These are phyloP conservation scores for Gymnoscelis rufifasciata DNA, from an alignment of 2,888 invertebrate species.

Conservation along the genomic window DNA sequence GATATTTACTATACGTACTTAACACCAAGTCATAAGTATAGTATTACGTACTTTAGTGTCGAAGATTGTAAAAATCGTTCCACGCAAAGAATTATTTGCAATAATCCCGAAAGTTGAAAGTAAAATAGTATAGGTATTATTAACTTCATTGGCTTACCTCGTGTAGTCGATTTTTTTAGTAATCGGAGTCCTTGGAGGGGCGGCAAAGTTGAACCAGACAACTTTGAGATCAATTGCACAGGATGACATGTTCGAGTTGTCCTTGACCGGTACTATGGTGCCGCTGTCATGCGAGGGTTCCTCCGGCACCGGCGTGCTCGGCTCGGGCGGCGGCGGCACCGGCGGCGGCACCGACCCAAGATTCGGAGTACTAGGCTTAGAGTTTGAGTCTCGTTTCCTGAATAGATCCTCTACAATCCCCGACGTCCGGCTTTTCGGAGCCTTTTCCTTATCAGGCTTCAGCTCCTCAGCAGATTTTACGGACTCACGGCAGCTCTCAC, in stretches of 20 bases:
- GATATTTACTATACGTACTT: no score
- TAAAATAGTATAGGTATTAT: no score
- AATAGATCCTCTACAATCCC: slow-evolving; percentile 68
- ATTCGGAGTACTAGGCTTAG: slow-evolving; percentile 80
- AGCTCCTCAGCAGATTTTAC: slow-evolving; percentile 71
- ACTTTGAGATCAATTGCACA: slow-evolving; percentile 93
- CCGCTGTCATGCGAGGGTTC: slow-evolving; percentile 60
- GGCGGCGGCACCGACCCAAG: slow-evolving; percentile 63
- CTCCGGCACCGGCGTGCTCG: slow-evolving; percentile 57
- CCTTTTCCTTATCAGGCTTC: slow-evolving; percentile 60
- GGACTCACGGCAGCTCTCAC: slow-evolving; percentile 68
- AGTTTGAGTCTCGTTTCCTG: slow-evolving; percentile 77
- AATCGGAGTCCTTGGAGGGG: slow-evolving; percentile 95
- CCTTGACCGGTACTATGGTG: slow-evolving; percentile 73
- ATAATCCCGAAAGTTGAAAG: no score
- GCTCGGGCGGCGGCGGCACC: slow-evolving; percentile 51
- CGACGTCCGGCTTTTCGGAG: slow-evolving; percentile 53
- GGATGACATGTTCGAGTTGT: slow-evolving; percentile 88
- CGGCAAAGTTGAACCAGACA: slow-evolving; percentile 98
- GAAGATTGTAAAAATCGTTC: no score
- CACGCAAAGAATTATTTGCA: no score
- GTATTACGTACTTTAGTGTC: no score
- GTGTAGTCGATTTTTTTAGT: slow-evolving; percentile 97
- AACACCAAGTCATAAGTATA: no score
- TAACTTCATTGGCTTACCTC: slow-evolving; percentile 71